Conservation (phyloP, 2,113 vertebrate species). For the Myiopsitta monachus region DNA sequence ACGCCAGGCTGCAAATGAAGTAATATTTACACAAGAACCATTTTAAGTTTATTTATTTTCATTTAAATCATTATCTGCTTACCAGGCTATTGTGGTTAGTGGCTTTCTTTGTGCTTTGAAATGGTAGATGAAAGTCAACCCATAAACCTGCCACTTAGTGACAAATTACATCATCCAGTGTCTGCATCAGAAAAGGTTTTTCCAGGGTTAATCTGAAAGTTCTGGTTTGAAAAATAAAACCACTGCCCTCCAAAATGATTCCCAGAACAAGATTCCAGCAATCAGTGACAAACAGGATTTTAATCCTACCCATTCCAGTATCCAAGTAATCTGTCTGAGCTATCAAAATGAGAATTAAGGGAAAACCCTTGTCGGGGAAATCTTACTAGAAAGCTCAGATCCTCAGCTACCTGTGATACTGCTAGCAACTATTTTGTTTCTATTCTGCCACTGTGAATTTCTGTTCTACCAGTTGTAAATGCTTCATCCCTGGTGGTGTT, state of each 20-base stretch:
- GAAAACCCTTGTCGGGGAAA: background rate
- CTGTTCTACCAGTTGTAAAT: no score
- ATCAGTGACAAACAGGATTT: background rate
- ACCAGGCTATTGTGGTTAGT: background rate
- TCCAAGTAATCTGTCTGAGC: background rate
- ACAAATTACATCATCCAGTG: background rate
- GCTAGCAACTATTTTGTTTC: background rate
- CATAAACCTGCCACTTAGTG: background rate
- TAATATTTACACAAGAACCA: background rate
- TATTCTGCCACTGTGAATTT: background rate
- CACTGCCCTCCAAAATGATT: background rate
- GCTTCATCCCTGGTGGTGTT: no score
- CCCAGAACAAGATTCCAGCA: background rate
- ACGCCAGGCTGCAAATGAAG: background rate
- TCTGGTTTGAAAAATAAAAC: background rate
- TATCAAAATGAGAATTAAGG: background rate
- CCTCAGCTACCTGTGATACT: background rate
- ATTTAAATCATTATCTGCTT: background rate
- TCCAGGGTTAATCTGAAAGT: background rate
- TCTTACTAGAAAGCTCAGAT: background rate
- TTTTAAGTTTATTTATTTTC: background rate
- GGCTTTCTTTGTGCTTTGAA: background rate
- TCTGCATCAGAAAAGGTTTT: background rate
- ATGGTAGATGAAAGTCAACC: background rate
- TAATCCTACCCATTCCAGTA: background rate